A percentile compares a stretch with the other conserved stretches of the same genome.
Evolutionary conservation across 2,113 vertebrate genomes (phyloP).

Genomic region (Oreotrochilus melanogaster): DNA sequence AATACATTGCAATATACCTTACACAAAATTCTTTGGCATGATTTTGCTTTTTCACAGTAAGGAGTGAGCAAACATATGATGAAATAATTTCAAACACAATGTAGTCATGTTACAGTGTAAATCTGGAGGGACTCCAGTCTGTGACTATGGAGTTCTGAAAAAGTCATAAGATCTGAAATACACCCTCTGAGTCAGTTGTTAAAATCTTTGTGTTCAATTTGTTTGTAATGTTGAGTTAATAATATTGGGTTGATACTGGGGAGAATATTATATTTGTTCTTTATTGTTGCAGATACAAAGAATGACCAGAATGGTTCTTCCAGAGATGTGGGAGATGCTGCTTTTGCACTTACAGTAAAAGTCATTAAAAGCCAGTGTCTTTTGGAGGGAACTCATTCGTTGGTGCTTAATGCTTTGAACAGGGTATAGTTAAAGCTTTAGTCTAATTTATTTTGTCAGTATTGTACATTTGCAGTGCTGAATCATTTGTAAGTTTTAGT

Average conservation of each 20-base stretch:
- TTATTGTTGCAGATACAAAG: conserved; percentile 58
- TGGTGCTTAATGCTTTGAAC: conserved; percentile 90
- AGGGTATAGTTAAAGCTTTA: conserved; percentile 79
- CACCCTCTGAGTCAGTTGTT: background rate
- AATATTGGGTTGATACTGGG: background rate
- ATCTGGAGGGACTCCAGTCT: background rate
- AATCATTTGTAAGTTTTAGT: background rate
- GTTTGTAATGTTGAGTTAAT: background rate
- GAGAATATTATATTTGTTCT: background rate
- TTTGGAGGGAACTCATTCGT: conserved; percentile 85
- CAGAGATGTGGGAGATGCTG: conserved; percentile 77
- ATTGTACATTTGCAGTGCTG: background rate
- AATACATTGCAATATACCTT: background rate
- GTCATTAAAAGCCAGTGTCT: conserved; percentile 90
- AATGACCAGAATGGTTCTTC: conserved; percentile 32
- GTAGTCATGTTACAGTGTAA: background rate
- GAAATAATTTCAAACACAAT: background rate
- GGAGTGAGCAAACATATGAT: background rate
- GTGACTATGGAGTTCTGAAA: background rate
- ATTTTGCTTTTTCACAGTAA: background rate
- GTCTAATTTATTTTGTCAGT: background rate
- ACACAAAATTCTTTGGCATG: background rate
- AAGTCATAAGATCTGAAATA: background rate
- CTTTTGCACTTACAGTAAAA: conserved; percentile 81
- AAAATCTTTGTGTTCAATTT: background rate